Base-by-base conservation (phyloP, 1,140 invertebrate species). In the Hylaeus volcanicus region DNA sequence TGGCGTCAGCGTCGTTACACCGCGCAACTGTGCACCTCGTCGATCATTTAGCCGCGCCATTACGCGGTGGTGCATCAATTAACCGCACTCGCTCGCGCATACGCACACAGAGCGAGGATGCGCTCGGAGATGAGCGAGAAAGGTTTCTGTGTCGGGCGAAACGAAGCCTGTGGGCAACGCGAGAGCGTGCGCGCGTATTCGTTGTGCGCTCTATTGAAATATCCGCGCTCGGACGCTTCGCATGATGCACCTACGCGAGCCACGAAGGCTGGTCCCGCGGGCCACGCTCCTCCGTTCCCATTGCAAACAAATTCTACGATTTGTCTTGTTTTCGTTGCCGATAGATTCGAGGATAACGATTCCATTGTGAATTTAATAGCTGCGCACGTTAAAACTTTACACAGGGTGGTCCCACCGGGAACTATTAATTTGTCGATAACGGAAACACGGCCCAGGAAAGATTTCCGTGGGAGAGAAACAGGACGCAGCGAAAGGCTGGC, bases 1-100 rank as follows among this genome's bases (percentile, higher is more conserved):
- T 1, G 48, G 72, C 64, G 55, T 56, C 45, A 41, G 64, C 63
- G 60, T 51, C 53, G 65, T 77, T 76, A 83, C 26, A 26, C 68
- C 84, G 72, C 37, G 70, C 15, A 76, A 83, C 66, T 51, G 61
- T 74, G 68, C 82, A 77, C 53, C 83, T 81, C 72, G 84, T 85
- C 84, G 78, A 85, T 85, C 83, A 81, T 81, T 85, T 85, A 81
- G 60, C 72, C 77, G 72, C 72, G 77, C 72, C 78, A 85, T 84
- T 85, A 85, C 63, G 56, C 79, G 78, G 65, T 51, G 69, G 70
- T 82, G 79, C 83, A 79, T 86, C 84, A 79, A 85, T 86, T 85
- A 86, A 85, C 60, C n/a, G 63, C 56, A 65, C 45, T 39, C 12
- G 76, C 39, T 48, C 26, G 56, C 26, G 41, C 55, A 58, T 53